Evolutionary conservation across 2,797 vertebrate genomes (phyloP), one percentile per base, ranked within the genome.

Genomic region (Florisuga fusca): DNA sequence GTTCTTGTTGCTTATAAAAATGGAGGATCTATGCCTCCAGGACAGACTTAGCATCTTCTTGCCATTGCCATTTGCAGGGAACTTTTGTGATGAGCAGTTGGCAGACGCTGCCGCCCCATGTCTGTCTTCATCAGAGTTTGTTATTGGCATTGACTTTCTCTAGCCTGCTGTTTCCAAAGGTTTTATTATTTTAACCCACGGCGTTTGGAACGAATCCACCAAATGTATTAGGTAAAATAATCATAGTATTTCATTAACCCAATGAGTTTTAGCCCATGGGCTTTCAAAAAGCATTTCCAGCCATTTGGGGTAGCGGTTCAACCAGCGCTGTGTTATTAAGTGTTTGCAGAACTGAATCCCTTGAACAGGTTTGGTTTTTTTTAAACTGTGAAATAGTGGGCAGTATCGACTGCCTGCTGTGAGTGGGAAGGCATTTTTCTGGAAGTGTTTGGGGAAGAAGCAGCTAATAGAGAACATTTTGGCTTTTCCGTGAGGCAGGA

Each of bases 391-490:
- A 90, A 87, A 31, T 33, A 87, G 94, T 83, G 84, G 94, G 81
- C 83, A 91, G 88, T 19, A 81, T 34, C 77, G 69, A 3, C 85
- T 93, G 89, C 79, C 75, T 94, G 58, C 78, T 57, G 58, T 91
- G 87, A 94, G 82, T 79, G 89, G 94, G 87, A 95, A 95, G 89
- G 62, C 73, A n/a, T 83, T 71, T 83, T 87, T 48, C 82, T 88
- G 71, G 2, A 73, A 81, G 38, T 53, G 41, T 83, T 90, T 67
- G 41, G 48, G 78, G 58, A 91, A 91, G 82, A 78, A 83, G 58
- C 72, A 84, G 91, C 87, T 78, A 38, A 68, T 3, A 5, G 63
- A 87, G 43, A 77, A 46, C 53, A 43, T 45, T 77, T 90, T 68
- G 82, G 48, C n/a, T 90, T 75, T 58, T 90, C 63, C 16, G 1